Evolutionary conservation across 2,888 invertebrate species (phyloP), one percentile per base, ranked within the genome.

Genomic region (Lepidonotus clava): DNA sequence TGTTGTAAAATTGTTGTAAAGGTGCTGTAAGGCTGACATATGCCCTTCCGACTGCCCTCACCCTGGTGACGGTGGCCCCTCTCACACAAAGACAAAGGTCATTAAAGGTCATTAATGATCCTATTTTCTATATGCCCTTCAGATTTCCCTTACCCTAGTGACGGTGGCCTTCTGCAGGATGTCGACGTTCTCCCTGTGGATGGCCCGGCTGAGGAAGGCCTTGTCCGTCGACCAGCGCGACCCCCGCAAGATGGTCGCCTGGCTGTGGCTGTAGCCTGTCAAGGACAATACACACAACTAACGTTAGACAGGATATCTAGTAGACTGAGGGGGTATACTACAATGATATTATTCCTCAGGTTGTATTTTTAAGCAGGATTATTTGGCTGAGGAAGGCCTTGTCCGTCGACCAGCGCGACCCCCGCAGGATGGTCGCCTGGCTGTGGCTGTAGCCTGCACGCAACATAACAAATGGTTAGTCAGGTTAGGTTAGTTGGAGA

Each of bases 201-300:
- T 87, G 67, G 86, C 89, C 0, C 88, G 86, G 34, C 83, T 87
- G 56, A 90, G 86, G 88, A 90, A 90, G 28, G 90, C 90, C 34
- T 86, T 87, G 89, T 88, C 88, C 0, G 90, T 89, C 61, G 87
- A 56, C 88, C 89, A 89, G 6, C 90, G 76, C 34, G 87, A 53
- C 5, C 90, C 90, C 46, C 84, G 87, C 14, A 88, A 84, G 61
- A 90, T 89, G n/a, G 90, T 90, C 1, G 90, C 90, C 85, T 90
- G 90, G 0, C 87, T 87, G 41, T 66, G 85, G 36, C 66, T 77
- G 86, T 87, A 89, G 6, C 89, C 89, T 88, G 85, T 18, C 18
- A 28, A 36, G 6, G 76, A 83, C n/a, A n/a, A n/a, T n/a, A n/a
- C n/a, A n/a, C n/a, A n/a, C n/a, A n/a, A n/a, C n/a, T n/a, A n/a